A percentile compares a stretch with the other conserved stretches of the same genome.
These are phyloP conservation scores for Liopterus haemorrhoidalis DNA, from an alignment of 2,888 invertebrate species.

Conservation along the genomic window DNA sequence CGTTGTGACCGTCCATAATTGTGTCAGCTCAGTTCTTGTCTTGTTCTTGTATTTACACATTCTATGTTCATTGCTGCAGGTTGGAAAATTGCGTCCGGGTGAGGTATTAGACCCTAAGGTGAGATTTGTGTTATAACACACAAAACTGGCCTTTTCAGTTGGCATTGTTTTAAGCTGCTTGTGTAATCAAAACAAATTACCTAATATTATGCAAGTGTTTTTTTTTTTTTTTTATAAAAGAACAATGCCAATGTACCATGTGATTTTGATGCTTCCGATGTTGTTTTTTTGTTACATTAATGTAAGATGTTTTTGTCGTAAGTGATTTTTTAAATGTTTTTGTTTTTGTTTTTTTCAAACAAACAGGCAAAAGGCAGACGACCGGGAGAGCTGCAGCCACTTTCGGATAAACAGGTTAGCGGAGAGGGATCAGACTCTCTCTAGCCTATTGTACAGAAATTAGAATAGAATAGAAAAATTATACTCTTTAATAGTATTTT, in stretches of 20 bases:
- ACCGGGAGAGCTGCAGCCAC: slow-evolving; percentile 68
- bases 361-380: slow-evolving; percentile 64
- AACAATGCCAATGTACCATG: slow-evolving; percentile 20
- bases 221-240: too few species aligned
- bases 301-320: slow-evolving; percentile 12
- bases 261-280: slow-evolving; percentile 21
- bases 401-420: slow-evolving; percentile 64
- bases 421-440: slow-evolving; percentile 27
- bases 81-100: slow-evolving; percentile 71
- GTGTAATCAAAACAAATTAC: slow-evolving; percentile 4
- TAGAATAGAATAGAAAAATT: slow-evolving; percentile 21
- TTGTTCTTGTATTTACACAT: slow-evolving; percentile 22
- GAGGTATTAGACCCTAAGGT: slow-evolving; percentile 72
- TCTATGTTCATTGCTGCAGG: slow-evolving; percentile 49
- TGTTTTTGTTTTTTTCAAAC: slow-evolving; percentile 44
- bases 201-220: too few species aligned
- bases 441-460: slow-evolving; percentile 20
- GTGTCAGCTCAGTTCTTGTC: slow-evolving; percentile 14
- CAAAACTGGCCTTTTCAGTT: slow-evolving; percentile 45
- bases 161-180: slow-evolving; percentile 29
- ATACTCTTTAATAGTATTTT: too few species aligned
- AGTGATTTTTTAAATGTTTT: slow-evolving; percentile 22
- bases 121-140: slow-evolving; percentile 56
- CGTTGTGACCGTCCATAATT: neutral
- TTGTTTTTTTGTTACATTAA: slow-evolving; percentile 12